phyloP scores from a whole-genome alignment of 2,888 invertebrate genomes.

The Encarsia formosa region DNA sequence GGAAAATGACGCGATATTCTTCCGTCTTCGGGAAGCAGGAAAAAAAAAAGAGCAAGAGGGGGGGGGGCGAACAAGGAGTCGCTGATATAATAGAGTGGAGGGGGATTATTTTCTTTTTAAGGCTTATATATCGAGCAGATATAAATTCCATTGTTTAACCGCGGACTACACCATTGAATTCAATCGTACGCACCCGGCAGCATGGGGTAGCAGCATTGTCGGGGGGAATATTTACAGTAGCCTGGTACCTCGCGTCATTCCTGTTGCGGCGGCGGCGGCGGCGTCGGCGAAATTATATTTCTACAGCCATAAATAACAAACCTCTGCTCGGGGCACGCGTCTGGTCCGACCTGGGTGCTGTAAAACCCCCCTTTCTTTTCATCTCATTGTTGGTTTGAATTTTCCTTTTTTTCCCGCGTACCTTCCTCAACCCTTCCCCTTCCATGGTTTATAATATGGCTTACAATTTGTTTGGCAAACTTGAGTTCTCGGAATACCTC shows the following conservation, averaged over 20 bases:
- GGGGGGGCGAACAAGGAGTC: background rate
- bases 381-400: constrained; percentile 1
- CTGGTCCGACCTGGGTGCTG: background rate
- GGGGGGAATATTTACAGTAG: constrained; percentile 26
- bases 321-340: constrained; percentile 15
- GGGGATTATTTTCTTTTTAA: constrained; percentile 10
- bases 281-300: constrained; percentile 27
- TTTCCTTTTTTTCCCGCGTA: too few species aligned
- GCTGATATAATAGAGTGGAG: constrained; percentile 2
- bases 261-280: background rate
- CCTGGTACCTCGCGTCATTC: too few species aligned
- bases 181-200: constrained; percentile 24
- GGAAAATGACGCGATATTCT: constrained; percentile 31
- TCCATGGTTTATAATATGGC: too few species aligned
- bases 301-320: constrained; percentile 22
- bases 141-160: constrained; percentile 35
- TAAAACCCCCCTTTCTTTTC: background rate
- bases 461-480: too few species aligned
- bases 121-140: constrained; percentile 29
- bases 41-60: background rate
- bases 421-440: too few species aligned
- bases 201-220: constrained; percentile 29
- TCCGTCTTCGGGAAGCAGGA: background rate
- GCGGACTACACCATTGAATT: constrained; percentile 31
- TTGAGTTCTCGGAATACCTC: too few species aligned